Percentiles rank a stretch among this genome's conserved stretches.
Conservation (phyloP, 2,113 vertebrate genomes). For the Psettodes erumei region DNA sequence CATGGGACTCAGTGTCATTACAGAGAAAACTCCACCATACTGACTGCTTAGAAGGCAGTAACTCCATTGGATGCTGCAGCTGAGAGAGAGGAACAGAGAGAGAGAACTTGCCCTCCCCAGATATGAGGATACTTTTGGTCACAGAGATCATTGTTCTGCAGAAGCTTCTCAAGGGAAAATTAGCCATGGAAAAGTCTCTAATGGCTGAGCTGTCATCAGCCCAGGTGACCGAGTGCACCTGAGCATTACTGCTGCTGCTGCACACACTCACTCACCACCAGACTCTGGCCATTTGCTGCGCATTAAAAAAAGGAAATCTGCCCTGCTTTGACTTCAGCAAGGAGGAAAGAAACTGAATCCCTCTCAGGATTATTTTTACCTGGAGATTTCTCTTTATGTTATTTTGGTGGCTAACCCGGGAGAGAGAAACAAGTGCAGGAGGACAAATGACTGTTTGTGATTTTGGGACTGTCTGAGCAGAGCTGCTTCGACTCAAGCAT, state of each 20-base stretch:
- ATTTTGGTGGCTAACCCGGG: neutral
- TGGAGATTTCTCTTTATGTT: neutral
- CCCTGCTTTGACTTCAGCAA: neutral
- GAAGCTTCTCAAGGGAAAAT: conserved; percentile 38
- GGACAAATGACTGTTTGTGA: conserved; percentile 28
- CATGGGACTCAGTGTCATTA: conserved; percentile 35
- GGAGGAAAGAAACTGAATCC: neutral
- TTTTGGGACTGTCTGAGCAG: conserved; percentile 12
- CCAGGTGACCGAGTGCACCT: conserved; percentile 53
- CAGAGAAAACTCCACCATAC: conserved; percentile 35
- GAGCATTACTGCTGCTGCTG: conserved; percentile 19
- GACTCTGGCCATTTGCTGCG: conserved; percentile 2
- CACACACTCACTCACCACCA: conserved; percentile 26
- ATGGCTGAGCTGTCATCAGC: conserved; percentile 52
- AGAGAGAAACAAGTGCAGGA: conserved; percentile 11
- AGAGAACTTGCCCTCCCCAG: conserved; percentile 21
- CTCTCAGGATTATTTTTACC: conserved; percentile 28
- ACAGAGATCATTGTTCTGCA: conserved; percentile 60
- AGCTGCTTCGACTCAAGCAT: neutral
- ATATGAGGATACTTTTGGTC: conserved; percentile 24
- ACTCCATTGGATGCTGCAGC: conserved; percentile 28
- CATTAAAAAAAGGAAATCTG: neutral
- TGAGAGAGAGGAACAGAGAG: conserved; percentile 13
- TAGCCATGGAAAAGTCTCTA: conserved; percentile 32
- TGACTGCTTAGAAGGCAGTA: conserved; percentile 25